phyloP scores from a whole-genome alignment of 2,797 vertebrate species.

The Sebastes baramenuke region DNA sequence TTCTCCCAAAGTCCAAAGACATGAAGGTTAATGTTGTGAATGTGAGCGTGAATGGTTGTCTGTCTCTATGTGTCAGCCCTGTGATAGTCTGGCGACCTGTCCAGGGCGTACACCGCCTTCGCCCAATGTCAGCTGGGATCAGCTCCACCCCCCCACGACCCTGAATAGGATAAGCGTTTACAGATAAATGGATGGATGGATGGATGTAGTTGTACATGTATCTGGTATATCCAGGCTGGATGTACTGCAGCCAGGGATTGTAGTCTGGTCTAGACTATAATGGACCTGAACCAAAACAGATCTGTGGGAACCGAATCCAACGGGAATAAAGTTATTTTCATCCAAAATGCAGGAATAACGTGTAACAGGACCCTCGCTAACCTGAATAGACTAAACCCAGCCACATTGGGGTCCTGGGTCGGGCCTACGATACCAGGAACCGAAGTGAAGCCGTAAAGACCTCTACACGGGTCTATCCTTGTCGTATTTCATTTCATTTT shows the following conservation, averaged over 20 bases:
- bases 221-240: neutral
- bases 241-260: neutral
- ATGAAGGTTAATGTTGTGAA: too few relatives aligned
- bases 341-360: neutral
- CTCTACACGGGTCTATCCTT: neutral
- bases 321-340: neutral
- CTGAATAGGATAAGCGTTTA: too few relatives aligned
- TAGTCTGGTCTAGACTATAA: neutral
- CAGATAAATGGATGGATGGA: too few relatives aligned
- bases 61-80: too few relatives aligned
- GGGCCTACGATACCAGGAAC: neutral
- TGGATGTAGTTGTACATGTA: neutral
- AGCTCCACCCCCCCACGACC: too few relatives aligned
- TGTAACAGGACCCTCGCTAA: neutral
- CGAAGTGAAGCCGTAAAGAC: neutral
- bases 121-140: too few relatives aligned
- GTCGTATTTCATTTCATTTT: neutral
- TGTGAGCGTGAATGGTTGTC: too few relatives aligned
- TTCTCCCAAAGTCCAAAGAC: too few relatives aligned
- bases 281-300: neutral
- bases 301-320: neutral
- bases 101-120: too few relatives aligned
- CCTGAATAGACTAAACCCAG: neutral
- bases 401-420: neutral
- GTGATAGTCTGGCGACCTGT: too few relatives aligned